Conservation (phyloP, 2,888 invertebrate genomes). For the Glyphotaelius pellucidus region DNA sequence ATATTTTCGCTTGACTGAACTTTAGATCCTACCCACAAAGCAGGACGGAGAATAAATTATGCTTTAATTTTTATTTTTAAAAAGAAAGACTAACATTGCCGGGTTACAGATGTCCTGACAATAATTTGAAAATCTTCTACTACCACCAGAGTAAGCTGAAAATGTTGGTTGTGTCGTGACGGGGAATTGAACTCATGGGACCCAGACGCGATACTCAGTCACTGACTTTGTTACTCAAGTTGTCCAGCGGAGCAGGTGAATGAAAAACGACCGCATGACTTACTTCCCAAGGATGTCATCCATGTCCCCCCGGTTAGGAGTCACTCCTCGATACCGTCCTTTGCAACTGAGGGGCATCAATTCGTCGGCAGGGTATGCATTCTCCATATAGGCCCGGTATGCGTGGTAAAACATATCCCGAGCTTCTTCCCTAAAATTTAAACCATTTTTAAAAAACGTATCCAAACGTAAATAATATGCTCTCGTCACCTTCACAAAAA, state of each 20-base stretch:
- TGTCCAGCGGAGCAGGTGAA: background rate
- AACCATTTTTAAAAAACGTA: background rate
- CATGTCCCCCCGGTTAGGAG: slow-evolving; percentile 95
- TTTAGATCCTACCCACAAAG: too few species aligned
- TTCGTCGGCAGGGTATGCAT: slow-evolving; percentile 99
- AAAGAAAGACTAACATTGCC: too few species aligned
- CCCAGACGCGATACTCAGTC: too few species aligned
- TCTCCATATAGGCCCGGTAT: slow-evolving; percentile 96
- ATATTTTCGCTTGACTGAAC: too few species aligned
- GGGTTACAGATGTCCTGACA: too few species aligned
- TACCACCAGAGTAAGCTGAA: too few species aligned
- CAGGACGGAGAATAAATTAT: too few species aligned
- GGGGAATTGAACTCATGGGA: too few species aligned
- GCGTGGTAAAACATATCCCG: slow-evolving; percentile 98
- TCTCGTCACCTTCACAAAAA: slow-evolving; percentile 2
- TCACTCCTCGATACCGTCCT: slow-evolving; percentile 93
- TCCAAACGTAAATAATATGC: background rate
- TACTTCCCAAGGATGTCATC: slow-evolving; percentile 98
- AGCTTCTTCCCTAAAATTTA: slow-evolving; percentile 86
- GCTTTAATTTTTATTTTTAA: too few species aligned
- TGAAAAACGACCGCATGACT: slow-evolving; percentile 71
- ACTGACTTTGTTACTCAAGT: background rate
- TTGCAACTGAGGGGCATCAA: slow-evolving; percentile 97
- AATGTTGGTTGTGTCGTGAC: too few species aligned
- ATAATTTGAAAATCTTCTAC: too few species aligned